Evolutionary conservation across 1,140 invertebrate genomes (phyloP), one percentile per base, ranked within the genome.

Genomic region (Sarcophaga bullata): DNA sequence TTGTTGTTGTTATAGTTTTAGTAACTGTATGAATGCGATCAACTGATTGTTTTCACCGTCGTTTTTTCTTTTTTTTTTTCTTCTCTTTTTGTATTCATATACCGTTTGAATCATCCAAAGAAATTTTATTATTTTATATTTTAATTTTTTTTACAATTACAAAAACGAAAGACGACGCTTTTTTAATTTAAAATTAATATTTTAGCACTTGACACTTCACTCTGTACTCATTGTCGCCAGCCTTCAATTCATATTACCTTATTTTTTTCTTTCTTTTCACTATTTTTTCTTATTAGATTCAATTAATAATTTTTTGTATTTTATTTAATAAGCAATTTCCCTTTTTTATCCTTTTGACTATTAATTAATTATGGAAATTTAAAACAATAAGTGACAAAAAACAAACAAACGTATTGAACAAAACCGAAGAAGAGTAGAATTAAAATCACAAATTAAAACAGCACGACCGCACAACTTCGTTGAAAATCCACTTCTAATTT

Each of bases 31-130:
- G 62, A 68, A 68, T 68, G 62, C 62, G 62, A 68, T 68, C 62
- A 25, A 68, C 62, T 68, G 62, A 68, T 68, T 68, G 62, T 68
- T 68, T 68, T 68, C 62, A 68, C 62, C 62, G 62, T 19, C n/a
- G 62, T 68, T 68, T 68, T 58, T 58, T 8, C n/a, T 58, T 58
- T 58, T 58, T 13, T 9, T 62, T 19, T 19, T 68, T 68, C 62
- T 68, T 68, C 62, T 17, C 25, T 37, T 37, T 37, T 37, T 37
- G 4, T 37, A 68, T 68, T 68, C 62, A 68, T 68, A 68, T 25
- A 68, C 17, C 19, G 17, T 68, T 68, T 68, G n/a, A 68, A 68
- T 68, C n/a, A 68, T 68, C 62, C 62, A 68, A 68, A 68, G 62
- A 68, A 68, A 68, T 68, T 68, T 68, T 68, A 19, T 68, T 19